Percentiles rank a stretch among this genome's conserved stretches.
phyloP scores from a whole-genome alignment of 37 sponge, comb jelly and placozoan species.

The Ephydatia muelleri region DNA sequence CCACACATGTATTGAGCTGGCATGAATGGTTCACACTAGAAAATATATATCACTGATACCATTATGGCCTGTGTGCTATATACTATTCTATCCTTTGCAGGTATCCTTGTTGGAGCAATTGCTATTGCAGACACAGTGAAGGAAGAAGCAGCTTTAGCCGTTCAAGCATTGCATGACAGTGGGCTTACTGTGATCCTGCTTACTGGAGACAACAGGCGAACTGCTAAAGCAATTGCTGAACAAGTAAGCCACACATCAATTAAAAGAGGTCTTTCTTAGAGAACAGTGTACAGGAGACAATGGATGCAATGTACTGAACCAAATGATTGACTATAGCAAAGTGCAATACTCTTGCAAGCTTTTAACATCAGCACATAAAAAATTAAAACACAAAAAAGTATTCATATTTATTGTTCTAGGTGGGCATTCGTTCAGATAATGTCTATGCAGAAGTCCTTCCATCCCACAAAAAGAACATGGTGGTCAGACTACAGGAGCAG shows the following conservation, averaged over 20 bases:
- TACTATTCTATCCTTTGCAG: slow-evolving; percentile 18
- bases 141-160: slow-evolving; percentile 41
- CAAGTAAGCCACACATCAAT: slow-evolving; percentile 54
- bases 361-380: no score
- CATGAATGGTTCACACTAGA: background rate
- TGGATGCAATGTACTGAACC: background rate
- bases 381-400: no score
- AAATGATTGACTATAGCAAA: background rate
- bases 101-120: slow-evolving; percentile 33
- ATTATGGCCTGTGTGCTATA: background rate
- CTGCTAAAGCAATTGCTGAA: slow-evolving; percentile 83
- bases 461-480: slow-evolving; percentile 74
- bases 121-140: slow-evolving; percentile 72
- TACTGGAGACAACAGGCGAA: slow-evolving; percentile 85
- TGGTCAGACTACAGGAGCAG: slow-evolving; percentile 57
- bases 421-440: slow-evolving; percentile 54
- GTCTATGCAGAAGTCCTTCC: slow-evolving; percentile 91
- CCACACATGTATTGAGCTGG: background rate
- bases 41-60: no score
- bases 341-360: no score
- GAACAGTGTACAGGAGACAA: background rate
- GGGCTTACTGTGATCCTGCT: slow-evolving; percentile 58
- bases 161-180: slow-evolving; percentile 27
- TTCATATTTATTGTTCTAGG: slow-evolving; percentile 32
- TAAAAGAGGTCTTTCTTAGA: background rate